Percentiles rank a stretch among this genome's conserved stretches.
These are phyloP conservation scores for Selene dorsalis DNA, from an alignment of 2,797 vertebrate genomes.

Conservation along the genomic window DNA sequence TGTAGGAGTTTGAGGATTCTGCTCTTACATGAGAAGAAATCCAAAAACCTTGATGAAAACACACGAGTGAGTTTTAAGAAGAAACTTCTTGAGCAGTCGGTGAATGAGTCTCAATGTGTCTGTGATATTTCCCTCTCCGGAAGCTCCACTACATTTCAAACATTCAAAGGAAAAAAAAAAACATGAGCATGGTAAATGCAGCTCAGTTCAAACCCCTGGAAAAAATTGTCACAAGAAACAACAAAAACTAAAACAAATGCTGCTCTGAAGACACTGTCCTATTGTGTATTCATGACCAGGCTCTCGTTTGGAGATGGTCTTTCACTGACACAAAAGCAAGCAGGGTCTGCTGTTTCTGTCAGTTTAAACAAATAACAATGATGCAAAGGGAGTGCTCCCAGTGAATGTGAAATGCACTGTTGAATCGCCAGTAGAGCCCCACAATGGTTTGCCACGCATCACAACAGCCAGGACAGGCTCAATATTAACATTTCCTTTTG, in stretches of 20 bases:
- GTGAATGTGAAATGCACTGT: constrained; percentile 79
- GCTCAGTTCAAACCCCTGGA: constrained; percentile 56
- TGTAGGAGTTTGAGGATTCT: not conserved
- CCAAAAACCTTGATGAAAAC: not conserved
- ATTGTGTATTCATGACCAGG: constrained; percentile 76
- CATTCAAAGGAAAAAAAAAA: constrained; percentile 55
- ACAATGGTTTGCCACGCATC: constrained; percentile 81
- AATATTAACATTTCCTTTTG: constrained; percentile 88
- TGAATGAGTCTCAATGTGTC: not conserved
- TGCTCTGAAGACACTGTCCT: constrained; percentile 59
- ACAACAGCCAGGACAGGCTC: constrained; percentile 84
- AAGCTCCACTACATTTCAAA: constrained; percentile 44
- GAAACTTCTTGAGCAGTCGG: not conserved
- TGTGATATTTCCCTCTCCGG: constrained; percentile 26
- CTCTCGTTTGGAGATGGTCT: constrained; percentile 81
- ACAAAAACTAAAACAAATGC: constrained; percentile 74
- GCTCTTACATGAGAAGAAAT: constrained; percentile 4
- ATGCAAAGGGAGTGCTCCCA: constrained; percentile 80
- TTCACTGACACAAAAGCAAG: constrained; percentile 80
- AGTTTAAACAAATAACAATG: constrained; percentile 84
- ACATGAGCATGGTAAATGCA: constrained; percentile 60
- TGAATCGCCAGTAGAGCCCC: constrained; percentile 71
- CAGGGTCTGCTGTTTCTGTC: constrained; percentile 75
- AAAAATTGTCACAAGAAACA: constrained; percentile 65
- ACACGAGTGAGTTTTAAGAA: not conserved